Conservation (phyloP, 1,140 invertebrate genomes). For the Drosophila navojoa region DNA sequence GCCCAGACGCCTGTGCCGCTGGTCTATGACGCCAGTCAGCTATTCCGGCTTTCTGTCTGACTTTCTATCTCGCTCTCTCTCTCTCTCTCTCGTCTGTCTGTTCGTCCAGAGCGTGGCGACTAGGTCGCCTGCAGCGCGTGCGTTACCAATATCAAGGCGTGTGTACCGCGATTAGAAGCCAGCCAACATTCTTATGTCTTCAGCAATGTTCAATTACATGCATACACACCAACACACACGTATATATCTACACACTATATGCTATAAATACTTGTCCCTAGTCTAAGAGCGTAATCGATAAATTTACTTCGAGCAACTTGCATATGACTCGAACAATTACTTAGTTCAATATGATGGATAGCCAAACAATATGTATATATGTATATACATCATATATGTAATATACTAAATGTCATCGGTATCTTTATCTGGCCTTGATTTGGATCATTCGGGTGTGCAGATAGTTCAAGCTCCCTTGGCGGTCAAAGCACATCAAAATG, state of each 20-base stretch:
- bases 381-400: neutral
- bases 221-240: conserved; percentile 1
- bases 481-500: neutral
- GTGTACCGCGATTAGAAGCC: conserved; percentile 55
- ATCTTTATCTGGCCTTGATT: conserved; percentile 2
- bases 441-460: neutral
- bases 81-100: neutral
- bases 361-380: neutral
- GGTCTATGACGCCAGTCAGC: conserved; percentile 52
- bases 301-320: conserved; percentile 53
- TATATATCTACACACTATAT: conserved; percentile 5
- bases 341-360: conserved; percentile 33
- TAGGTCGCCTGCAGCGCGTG: conserved; percentile 55
- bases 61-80: neutral
- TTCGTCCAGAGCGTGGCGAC: conserved; percentile 34
- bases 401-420: neutral
- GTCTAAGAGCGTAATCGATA: conserved; percentile 53
- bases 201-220: conserved; percentile 40
- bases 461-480: neutral
- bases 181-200: conserved; percentile 76
- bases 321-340: conserved; percentile 42
- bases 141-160: conserved; percentile 53
- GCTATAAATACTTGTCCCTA: conserved; percentile 22
- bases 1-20: conserved; percentile 10
- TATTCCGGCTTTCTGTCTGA: conserved; percentile 13